Percentiles rank a stretch among this genome's conserved stretches.
Conservation (phyloP, 2,797 vertebrate species). For the Lacerta bilineata region DNA sequence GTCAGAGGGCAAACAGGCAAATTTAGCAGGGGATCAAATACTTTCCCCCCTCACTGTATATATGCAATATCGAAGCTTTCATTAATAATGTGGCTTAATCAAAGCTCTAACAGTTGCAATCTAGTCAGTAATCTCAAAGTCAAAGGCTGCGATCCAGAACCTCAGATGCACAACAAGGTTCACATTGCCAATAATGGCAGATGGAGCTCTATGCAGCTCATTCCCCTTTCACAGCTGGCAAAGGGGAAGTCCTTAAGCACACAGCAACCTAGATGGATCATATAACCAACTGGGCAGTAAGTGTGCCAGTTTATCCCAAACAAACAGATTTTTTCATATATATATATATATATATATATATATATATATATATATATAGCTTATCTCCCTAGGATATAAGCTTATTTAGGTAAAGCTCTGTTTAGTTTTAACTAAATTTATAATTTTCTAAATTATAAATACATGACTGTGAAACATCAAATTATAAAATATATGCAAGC, state of each 20-base stretch:
- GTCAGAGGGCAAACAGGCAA: too few relatives aligned
- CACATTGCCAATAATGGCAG: conserved; percentile 42
- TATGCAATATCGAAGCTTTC: background rate
- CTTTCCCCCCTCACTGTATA: too few relatives aligned
- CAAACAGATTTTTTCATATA: too few relatives aligned
- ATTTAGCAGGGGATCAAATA: too few relatives aligned
- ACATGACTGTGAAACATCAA: background rate
- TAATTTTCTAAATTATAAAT: background rate
- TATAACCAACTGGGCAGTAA: conserved; percentile 18
- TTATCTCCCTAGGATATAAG: background rate
- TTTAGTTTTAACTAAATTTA: background rate
- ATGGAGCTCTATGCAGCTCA: conserved; percentile 28
- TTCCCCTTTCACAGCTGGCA: conserved; percentile 39
- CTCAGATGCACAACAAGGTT: conserved; percentile 29
- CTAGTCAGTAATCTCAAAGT: conserved; percentile 40
- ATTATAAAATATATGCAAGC: background rate
- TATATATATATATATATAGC: background rate
- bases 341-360: too few relatives aligned
- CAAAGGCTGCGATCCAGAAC: conserved; percentile 48
- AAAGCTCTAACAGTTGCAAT: conserved; percentile 26
- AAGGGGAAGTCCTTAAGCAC: conserved; percentile 12
- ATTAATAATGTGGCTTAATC: conserved; percentile 16
- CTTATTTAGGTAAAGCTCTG: background rate
- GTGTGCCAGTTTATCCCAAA: conserved; percentile 4
- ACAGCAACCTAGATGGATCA: conserved; percentile 11